Evolutionary conservation across 1,140 invertebrate genomes (phyloP).

Genomic region (Choristoneura fumiferana): DNA sequence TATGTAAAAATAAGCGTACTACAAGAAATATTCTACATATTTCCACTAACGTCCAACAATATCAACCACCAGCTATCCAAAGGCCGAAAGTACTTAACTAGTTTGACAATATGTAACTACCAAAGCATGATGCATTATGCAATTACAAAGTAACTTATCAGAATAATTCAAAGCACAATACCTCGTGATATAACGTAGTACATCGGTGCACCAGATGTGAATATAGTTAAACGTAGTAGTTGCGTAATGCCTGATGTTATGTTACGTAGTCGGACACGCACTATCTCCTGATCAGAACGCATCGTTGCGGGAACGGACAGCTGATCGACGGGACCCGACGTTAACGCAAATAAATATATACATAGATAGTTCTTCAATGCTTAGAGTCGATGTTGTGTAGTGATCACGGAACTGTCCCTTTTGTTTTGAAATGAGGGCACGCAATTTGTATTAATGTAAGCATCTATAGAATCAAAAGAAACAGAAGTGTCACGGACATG

Average conservation of each 20-base stretch:
- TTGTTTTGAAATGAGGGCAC: too few species aligned
- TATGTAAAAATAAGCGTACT: too few species aligned
- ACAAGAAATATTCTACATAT: too few species aligned
- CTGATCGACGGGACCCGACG: constrained; percentile 39
- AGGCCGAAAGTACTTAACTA: not conserved
- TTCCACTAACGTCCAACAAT: too few species aligned
- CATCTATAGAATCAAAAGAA: too few species aligned
- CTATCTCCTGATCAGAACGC: constrained; percentile 64
- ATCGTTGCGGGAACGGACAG: constrained; percentile 55
- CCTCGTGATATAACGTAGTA: constrained; percentile 39
- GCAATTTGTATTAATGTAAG: too few species aligned
- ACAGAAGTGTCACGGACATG: too few species aligned
- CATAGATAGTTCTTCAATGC: not conserved
- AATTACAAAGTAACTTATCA: constrained; percentile 14
- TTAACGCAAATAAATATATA: not conserved
- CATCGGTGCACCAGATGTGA: constrained; percentile 29
- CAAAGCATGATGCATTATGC: constrained; percentile 4
- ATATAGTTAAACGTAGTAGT: constrained; percentile 32
- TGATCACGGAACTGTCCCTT: too few species aligned
- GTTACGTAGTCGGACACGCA: constrained; percentile 58
- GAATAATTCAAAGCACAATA: constrained; percentile 18
- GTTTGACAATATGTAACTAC: constrained; percentile 1
- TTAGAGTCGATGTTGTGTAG: not conserved
- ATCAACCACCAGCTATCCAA: too few species aligned
- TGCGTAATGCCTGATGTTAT: constrained; percentile 46